Evolutionary conservation across 2,113 vertebrate genomes (phyloP).

Genomic region (Archilochus colubris): DNA sequence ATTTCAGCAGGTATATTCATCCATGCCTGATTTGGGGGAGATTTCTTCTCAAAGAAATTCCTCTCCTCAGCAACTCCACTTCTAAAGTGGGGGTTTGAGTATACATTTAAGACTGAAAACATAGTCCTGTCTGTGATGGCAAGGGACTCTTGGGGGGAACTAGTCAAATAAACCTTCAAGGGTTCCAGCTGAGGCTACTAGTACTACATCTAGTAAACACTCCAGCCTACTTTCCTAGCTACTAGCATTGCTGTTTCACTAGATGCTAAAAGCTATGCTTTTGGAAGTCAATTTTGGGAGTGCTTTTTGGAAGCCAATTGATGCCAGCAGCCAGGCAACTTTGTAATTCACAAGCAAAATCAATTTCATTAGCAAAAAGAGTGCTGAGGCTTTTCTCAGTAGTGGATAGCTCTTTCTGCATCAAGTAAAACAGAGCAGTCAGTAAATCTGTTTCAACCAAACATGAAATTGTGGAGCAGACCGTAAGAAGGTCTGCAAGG

Average conservation of each 20-base stretch:
- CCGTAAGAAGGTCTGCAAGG: neutral
- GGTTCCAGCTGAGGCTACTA: neutral
- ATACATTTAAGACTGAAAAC: neutral
- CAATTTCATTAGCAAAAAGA: neutral
- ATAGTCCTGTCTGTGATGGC: neutral
- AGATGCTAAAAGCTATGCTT: neutral
- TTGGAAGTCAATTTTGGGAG: neutral
- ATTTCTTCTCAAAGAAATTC: neutral
- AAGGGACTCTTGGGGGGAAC: neutral
- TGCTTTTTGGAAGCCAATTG: neutral
- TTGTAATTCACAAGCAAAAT: neutral
- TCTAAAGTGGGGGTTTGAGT: neutral
- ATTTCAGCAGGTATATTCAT: neutral
- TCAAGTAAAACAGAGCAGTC: neutral
- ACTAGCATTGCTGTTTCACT: neutral
- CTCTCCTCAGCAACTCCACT: neutral
- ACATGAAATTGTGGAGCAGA: neutral
- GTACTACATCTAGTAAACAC: neutral
- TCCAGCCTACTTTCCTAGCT: neutral
- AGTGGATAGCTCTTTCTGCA: neutral
- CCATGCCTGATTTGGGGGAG: neutral
- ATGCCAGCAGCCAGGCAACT: neutral
- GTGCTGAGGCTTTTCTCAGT: neutral
- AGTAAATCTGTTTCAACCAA: neutral
- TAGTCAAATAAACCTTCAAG: neutral